phyloP scores from a whole-genome alignment of 92 coral and sea anemone genomes.

The Palythoa grandis region DNA sequence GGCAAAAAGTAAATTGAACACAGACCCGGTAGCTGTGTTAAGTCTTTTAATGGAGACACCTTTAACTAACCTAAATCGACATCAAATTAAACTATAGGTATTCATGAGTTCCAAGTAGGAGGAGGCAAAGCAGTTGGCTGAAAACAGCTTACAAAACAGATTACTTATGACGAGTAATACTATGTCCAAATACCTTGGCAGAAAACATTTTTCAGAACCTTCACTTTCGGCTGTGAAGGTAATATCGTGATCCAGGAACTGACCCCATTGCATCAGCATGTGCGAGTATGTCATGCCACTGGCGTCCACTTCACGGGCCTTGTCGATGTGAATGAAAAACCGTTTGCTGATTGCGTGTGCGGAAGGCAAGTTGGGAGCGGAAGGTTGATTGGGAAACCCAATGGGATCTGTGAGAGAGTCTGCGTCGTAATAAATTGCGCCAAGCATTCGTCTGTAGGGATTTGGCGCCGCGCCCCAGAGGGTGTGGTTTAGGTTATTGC shows the following conservation, averaged over 20 bases:
- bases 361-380: conserved; percentile 83
- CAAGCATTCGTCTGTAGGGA: conserved; percentile 79
- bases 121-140: too few species aligned
- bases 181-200: conserved; percentile 76
- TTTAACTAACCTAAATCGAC: too few species aligned
- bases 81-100: too few species aligned
- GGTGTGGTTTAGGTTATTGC: conserved; percentile 86
- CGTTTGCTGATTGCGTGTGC: conserved; percentile 84
- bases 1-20: too few species aligned
- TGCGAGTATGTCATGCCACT: conserved; percentile 65
- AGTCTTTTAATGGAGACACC: too few species aligned
- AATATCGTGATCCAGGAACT: conserved; percentile 92
- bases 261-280: conserved; percentile 99
- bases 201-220: conserved; percentile 81
- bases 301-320: conserved; percentile 49
- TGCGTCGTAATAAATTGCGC: conserved; percentile 81
- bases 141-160: too few species aligned
- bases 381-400: conserved; percentile 94
- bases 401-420: conserved; percentile 87
- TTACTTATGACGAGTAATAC: too few species aligned
- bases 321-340: conserved; percentile 69
- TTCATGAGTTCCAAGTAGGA: too few species aligned
- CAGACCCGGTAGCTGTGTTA: too few species aligned
- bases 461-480: conserved; percentile 94
- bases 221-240: conserved; percentile 98